A percentile compares a stretch with the other conserved stretches of the same genome.
These are phyloP conservation scores for Sinocyclocheilus anshuiensis DNA, from an alignment of 2,113 vertebrate species.

Conservation along the genomic window DNA sequence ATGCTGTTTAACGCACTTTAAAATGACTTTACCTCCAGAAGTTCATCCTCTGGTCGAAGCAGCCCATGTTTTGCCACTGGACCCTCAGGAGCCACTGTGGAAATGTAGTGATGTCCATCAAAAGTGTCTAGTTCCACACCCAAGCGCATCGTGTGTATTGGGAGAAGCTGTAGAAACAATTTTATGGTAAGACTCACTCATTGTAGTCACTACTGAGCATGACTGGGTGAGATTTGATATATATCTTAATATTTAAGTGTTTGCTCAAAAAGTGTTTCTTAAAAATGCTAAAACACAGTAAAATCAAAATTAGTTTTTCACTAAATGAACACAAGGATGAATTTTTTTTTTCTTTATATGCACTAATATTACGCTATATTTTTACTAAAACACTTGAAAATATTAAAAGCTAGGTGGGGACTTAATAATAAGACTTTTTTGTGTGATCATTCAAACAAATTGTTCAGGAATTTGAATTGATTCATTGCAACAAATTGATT, in stretches of 20 bases:
- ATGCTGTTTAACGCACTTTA: not conserved
- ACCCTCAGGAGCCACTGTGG: constrained; percentile 86
- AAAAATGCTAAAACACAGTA: not conserved
- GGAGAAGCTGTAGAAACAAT: constrained; percentile 78
- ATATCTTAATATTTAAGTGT: not conserved
- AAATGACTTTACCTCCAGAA: constrained; percentile 85
- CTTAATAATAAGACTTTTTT: not conserved
- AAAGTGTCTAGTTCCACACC: constrained; percentile 94
- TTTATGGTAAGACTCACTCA: not conserved
- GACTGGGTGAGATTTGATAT: not conserved
- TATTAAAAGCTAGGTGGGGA: not conserved
- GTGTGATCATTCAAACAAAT: not conserved
- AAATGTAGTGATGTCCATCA: constrained; percentile 95
- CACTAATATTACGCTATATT: not conserved
- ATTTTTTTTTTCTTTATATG: too few species aligned
- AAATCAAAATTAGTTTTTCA: not conserved
- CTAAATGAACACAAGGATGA: not conserved
- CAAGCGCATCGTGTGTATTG: constrained; percentile 90
- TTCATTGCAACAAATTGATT: not conserved
- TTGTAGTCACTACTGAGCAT: not conserved
- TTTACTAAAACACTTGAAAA: not conserved
- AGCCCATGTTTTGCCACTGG: constrained; percentile 80
- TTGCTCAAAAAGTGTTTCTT: not conserved
- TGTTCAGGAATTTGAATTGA: not conserved
- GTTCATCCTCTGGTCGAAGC: constrained; percentile 89